These are phyloP conservation scores for Petrocephalus zakoni DNA, from an alignment of 2,113 vertebrate genomes.

Conservation along the genomic window DNA sequence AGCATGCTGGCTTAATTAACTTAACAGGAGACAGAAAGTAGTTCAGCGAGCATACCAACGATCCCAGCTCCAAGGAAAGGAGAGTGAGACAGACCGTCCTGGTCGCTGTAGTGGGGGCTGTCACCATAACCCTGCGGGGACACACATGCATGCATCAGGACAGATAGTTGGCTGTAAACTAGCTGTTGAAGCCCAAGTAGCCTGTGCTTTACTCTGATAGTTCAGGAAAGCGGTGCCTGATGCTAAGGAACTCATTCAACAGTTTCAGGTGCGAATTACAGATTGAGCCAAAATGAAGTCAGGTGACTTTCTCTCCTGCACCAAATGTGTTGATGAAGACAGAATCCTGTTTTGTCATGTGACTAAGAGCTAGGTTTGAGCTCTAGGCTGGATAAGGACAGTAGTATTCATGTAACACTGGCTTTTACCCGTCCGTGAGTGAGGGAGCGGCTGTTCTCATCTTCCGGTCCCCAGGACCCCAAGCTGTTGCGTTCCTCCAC, in stretches of 20 bases:
- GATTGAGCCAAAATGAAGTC: neutral
- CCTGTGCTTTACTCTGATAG: neutral
- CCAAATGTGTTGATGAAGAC: neutral
- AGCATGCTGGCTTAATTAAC: neutral
- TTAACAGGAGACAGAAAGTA: neutral
- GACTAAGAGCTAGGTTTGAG: neutral
- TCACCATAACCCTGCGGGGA: constrained; percentile 71
- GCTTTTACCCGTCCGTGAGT: constrained; percentile 78
- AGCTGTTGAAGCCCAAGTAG: too few relatives aligned
- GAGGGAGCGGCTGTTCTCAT: constrained; percentile 81
- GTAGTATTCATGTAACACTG: neutral
- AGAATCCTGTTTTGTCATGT: too few relatives aligned
- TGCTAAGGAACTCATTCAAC: neutral
- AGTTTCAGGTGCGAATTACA: neutral
- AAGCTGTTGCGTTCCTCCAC: constrained; percentile 82
- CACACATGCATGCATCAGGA: neutral
- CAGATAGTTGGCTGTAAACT: too few relatives aligned
- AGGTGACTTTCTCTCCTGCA: neutral
- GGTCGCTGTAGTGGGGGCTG: constrained; percentile 72
- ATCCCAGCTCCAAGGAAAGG: constrained; percentile 77
- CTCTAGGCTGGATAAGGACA: neutral
- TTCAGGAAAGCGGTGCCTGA: neutral
- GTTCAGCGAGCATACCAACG: constrained; percentile 66
- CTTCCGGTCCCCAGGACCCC: constrained; percentile 76
- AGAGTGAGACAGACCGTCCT: constrained; percentile 67